These are phyloP conservation scores for Peromyscus attwateri DNA, from an alignment of 2,797 vertebrate species.

Conservation along the genomic window DNA sequence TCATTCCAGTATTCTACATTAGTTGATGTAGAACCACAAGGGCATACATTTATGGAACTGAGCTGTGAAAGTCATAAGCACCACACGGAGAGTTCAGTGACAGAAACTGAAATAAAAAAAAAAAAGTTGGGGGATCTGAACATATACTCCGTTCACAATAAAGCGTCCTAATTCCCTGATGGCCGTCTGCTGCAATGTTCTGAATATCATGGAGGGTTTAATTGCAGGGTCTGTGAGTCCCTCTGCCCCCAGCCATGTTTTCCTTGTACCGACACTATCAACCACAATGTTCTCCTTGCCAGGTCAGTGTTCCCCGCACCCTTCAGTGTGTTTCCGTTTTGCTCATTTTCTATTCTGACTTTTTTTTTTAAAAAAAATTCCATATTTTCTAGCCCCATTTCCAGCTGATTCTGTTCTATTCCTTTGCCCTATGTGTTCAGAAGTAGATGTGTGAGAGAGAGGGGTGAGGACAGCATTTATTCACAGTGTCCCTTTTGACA, in stretches of 20 bases:
- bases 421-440: background rate
- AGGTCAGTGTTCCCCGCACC: background rate
- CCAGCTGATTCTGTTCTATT: background rate
- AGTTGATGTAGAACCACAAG: background rate
- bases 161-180: constrained; percentile 35
- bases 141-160: background rate
- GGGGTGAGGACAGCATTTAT: background rate
- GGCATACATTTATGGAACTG: constrained; percentile 28
- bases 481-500: background rate
- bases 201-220: background rate
- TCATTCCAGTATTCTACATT: background rate
- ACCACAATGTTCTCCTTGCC: background rate
- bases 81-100: constrained; percentile 3
- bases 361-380: background rate
- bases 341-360: background rate
- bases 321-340: background rate
- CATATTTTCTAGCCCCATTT: background rate
- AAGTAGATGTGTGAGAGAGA: background rate
- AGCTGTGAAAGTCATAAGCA: constrained; percentile 6
- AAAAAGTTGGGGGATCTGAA: constrained; percentile 4
- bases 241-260: too few relatives aligned
- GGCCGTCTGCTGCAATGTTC: background rate
- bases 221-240: background rate
- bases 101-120: constrained; percentile 48
- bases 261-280: too few relatives aligned